Conservation (phyloP, 2,888 invertebrate genomes). For the Caenorhabditis plicata region DNA sequence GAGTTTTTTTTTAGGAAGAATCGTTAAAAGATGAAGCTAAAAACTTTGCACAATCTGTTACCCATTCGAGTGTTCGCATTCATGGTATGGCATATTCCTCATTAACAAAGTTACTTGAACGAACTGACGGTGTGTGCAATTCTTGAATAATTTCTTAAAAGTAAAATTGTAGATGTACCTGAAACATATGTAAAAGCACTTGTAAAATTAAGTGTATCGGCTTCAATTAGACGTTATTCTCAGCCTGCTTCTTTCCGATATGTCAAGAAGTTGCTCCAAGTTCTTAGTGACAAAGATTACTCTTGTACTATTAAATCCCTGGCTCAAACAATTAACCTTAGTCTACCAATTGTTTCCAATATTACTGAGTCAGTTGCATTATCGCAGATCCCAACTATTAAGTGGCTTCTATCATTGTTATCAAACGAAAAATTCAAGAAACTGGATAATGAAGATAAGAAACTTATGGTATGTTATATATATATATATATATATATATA, state of each 20-base stretch:
- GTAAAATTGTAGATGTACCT: constrained; percentile 12
- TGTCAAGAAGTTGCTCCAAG: constrained; percentile 23
- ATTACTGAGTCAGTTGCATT: constrained; percentile 3
- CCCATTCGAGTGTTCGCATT: constrained; percentile 28
- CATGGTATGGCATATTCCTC: constrained; percentile 32
- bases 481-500: too few species aligned
- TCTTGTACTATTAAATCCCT: constrained; percentile 22
- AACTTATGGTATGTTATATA: background rate
- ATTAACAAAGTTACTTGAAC: constrained; percentile 24
- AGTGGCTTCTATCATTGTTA: constrained; percentile 11
- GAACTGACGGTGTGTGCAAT: constrained; percentile 1
- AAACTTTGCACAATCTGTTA: constrained; percentile 23
- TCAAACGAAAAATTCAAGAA: background rate
- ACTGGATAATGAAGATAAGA: constrained; percentile 2
- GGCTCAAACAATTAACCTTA: constrained; percentile 7
- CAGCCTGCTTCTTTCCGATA: constrained; percentile 32
- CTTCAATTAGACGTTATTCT: constrained; percentile 23
- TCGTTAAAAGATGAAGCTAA: constrained; percentile 32
- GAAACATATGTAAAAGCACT: constrained; percentile 28
- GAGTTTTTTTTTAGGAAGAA: constrained; percentile 14
- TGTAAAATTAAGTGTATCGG: constrained; percentile 23
- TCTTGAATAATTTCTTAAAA: background rate
- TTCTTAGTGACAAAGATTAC: constrained; percentile 31
- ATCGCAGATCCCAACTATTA: constrained; percentile 12
- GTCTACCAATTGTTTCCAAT: constrained; percentile 9